Conservation (phyloP, 2,113 vertebrate species). For the Xiphophorus couchianus region DNA sequence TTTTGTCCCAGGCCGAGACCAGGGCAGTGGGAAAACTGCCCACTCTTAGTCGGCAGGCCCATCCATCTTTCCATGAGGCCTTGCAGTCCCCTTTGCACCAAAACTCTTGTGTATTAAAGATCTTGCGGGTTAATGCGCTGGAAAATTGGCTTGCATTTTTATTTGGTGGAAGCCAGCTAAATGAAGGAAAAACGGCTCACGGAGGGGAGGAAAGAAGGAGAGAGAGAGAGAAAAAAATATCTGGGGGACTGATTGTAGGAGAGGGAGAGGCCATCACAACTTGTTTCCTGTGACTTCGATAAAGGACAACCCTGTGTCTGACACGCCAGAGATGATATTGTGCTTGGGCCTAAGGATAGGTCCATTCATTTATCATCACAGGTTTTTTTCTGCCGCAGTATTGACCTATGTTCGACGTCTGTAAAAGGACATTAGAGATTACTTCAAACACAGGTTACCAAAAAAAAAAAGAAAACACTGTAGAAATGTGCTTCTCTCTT, state of each 20-base stretch:
- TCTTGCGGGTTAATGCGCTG: conserved; percentile 98
- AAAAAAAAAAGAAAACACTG: conserved; percentile 22
- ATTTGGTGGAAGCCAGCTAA: conserved; percentile 92
- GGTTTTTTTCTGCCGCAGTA: conserved; percentile 66
- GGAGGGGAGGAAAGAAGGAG: conserved; percentile 75
- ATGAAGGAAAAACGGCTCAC: conserved; percentile 88
- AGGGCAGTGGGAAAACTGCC: conserved; percentile 97
- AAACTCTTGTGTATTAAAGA: conserved; percentile 89
- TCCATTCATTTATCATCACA: conserved; percentile 81
- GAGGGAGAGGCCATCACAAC: conserved; percentile 82
- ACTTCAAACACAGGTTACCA: conserved; percentile 54
- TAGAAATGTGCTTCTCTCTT: conserved; percentile 37
- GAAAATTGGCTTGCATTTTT: conserved; percentile 99
- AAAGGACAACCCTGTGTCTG: conserved; percentile 81
- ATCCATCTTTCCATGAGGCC: conserved; percentile 93
- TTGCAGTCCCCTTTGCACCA: conserved; percentile 82
- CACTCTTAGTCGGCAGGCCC: conserved; percentile 91
- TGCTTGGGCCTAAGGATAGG: conserved; percentile 82
- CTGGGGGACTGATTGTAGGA: conserved; percentile 85
- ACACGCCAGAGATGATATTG: conserved; percentile 86
- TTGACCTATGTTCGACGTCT: conserved; percentile 68
- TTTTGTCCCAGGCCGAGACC: conserved; percentile 94
- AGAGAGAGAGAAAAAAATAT: conserved; percentile 76
- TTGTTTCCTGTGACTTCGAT: conserved; percentile 91
- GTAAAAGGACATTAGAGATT: conserved; percentile 68